These are phyloP conservation scores for Lamellibrachia luymesi DNA, from an alignment of 1,140 invertebrate species.

Conservation along the genomic window DNA sequence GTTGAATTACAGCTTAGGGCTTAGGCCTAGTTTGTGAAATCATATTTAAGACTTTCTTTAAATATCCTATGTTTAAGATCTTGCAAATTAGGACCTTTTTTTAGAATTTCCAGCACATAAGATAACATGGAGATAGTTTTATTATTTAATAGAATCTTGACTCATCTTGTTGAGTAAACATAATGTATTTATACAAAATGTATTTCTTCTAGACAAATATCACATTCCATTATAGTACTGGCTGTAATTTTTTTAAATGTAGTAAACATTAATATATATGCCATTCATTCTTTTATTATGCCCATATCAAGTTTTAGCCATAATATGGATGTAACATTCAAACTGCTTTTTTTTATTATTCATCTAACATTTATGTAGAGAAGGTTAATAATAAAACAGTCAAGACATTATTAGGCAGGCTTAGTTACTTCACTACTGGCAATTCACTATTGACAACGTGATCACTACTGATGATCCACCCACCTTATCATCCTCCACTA, in stretches of 20 bases:
- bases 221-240: too few species aligned
- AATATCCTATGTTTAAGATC: too few species aligned
- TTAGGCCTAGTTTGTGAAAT: too few species aligned
- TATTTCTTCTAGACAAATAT: too few species aligned
- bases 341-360: neutral
- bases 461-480: constrained; percentile 54
- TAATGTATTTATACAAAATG: too few species aligned
- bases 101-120: neutral
- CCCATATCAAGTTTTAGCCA: neutral
- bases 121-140: neutral
- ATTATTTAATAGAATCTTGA: neutral
- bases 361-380: neutral
- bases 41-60: too few species aligned
- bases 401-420: neutral
- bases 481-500: constrained; percentile 86
- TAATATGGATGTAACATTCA: neutral
- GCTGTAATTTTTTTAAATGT: too few species aligned
- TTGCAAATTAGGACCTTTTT: too few species aligned
- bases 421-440: neutral
- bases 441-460: constrained; percentile 58
- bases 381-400: neutral
- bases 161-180: too few species aligned
- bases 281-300: too few species aligned
- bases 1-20: too few species aligned
- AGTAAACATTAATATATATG: too few species aligned